Evolutionary conservation across 2,888 invertebrate genomes (phyloP).

Genomic region (Standfussiana lucernea): DNA sequence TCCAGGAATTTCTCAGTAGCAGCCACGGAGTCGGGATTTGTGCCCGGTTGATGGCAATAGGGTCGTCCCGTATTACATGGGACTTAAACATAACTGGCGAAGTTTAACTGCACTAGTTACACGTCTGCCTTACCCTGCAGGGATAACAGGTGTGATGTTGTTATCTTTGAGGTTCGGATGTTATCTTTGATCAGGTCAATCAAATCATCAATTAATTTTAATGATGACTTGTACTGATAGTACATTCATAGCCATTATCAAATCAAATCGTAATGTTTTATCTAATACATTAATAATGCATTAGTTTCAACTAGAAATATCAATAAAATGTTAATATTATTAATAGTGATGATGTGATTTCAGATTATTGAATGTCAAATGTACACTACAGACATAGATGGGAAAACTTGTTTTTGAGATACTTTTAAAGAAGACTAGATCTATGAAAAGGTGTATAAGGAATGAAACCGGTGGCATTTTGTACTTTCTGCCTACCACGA

Average conservation of each 20-base stretch:
- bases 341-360: background rate
- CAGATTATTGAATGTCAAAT: constrained; percentile 25
- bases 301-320: constrained; percentile 26
- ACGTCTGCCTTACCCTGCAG: too few species aligned
- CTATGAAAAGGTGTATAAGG: background rate
- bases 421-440: background rate
- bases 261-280: background rate
- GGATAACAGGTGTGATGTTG: too few species aligned
- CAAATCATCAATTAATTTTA: background rate
- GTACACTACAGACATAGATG: background rate
- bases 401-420: constrained; percentile 12
- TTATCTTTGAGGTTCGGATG: too few species aligned
- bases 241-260: background rate
- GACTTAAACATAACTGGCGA: too few species aligned
- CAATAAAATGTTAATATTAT: background rate
- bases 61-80: too few species aligned
- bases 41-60: too few species aligned
- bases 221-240: too few species aligned
- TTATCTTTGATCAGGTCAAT: background rate
- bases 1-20: too few species aligned
- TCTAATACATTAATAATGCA: constrained; percentile 21
- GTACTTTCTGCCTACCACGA: too few species aligned
- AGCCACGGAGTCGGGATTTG: too few species aligned
- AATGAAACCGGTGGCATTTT: background rate
- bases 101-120: too few species aligned